These are phyloP conservation scores for Drosophila subpulchrella DNA, from an alignment of 1,140 invertebrate genomes.

Conservation along the genomic window DNA sequence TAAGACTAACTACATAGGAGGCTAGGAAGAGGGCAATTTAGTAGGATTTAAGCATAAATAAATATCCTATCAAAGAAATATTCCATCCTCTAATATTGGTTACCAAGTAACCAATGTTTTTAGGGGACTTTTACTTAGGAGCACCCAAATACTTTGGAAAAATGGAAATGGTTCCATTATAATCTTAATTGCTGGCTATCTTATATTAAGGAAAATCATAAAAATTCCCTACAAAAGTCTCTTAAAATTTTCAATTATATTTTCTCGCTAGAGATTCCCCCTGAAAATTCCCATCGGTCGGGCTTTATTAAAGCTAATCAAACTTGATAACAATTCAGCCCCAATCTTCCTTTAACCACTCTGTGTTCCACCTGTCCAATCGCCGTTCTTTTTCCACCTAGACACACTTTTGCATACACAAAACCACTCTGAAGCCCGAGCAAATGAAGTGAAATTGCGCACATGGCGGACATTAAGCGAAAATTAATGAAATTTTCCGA, in stretches of 20 bases:
- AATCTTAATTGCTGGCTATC: too few species aligned
- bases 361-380: constrained; percentile 7
- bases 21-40: background rate
- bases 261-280: background rate
- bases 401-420: constrained; percentile 47
- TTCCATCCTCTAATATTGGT: background rate
- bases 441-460: constrained; percentile 70
- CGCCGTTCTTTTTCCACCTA: constrained; percentile 1
- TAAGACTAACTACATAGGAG: background rate
- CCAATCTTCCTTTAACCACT: background rate
- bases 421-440: background rate
- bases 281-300: background rate
- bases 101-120: background rate
- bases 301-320: constrained; percentile 34
- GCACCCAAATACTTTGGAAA: background rate
- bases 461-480: constrained; percentile 78
- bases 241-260: constrained; percentile 11
- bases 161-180: too few species aligned
- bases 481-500: constrained; percentile 76
- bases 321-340: constrained; percentile 24
- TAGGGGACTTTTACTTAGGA: too few species aligned
- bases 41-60: too few species aligned
- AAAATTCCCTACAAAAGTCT: background rate
- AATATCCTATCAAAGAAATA: background rate
- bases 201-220: too few species aligned